phyloP scores from a whole-genome alignment of 1,140 invertebrate genomes.

The Lasaia peninsularis region DNA sequence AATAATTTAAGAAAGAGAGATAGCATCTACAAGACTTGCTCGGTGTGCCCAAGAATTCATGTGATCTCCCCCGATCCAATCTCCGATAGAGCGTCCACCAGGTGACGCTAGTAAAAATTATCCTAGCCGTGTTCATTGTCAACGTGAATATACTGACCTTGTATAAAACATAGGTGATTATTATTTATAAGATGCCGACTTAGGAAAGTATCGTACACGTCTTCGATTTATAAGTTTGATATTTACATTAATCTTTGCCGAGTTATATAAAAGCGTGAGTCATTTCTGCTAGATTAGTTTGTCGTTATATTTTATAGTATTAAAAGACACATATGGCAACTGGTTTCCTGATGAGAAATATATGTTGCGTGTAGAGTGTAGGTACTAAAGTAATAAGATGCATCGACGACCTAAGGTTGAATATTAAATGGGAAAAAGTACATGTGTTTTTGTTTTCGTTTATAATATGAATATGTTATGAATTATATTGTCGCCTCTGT shows the following conservation, averaged over 20 bases:
- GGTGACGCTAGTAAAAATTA: conserved; percentile 65
- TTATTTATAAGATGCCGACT: background rate
- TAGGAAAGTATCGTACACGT: background rate
- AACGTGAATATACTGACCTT: conserved; percentile 24
- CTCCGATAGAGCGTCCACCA: conserved; percentile 48
- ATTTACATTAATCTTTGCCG: no score
- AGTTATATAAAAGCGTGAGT: no score
- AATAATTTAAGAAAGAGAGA: conserved; percentile 72
- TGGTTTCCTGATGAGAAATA: no score
- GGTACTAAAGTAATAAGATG: no score
- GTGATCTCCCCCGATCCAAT: conserved; percentile 65
- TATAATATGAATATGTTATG: no score
- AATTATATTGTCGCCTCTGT: no score
- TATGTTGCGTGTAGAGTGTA: no score
- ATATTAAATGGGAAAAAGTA: no score
- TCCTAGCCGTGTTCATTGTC: conserved; percentile 43
- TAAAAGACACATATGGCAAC: no score
- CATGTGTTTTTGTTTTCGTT: no score
- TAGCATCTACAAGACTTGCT: conserved; percentile 59
- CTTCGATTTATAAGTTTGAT: background rate
- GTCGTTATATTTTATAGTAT: no score
- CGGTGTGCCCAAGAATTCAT: conserved; percentile 62
- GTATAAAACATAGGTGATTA: background rate
- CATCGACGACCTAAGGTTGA: no score
- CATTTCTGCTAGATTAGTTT: background rate